A percentile compares a stretch with the other conserved stretches of the same genome.
phyloP scores from a whole-genome alignment of 2,113 vertebrate species.

The Gorsachius goisagi region DNA sequence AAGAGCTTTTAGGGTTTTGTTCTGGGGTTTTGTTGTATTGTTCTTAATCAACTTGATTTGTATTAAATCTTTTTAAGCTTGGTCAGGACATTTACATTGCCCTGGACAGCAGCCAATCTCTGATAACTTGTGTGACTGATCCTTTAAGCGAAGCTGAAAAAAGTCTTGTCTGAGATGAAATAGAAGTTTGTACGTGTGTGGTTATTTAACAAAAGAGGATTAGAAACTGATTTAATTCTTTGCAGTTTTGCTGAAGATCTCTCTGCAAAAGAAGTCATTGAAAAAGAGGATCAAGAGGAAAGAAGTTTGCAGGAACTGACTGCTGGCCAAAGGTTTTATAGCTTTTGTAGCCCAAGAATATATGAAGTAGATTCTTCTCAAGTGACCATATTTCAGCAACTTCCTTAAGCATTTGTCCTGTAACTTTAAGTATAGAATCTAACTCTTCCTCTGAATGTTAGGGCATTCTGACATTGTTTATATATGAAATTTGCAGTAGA shows the following conservation, averaged over 20 bases:
- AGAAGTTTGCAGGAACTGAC: constrained; percentile 67
- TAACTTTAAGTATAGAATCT: constrained; percentile 1
- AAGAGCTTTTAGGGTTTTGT: neutral
- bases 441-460: neutral
- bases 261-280: constrained; percentile 67
- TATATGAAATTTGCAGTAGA: neutral
- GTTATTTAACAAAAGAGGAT: constrained; percentile 55
- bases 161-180: constrained; percentile 45
- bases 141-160: constrained; percentile 22
- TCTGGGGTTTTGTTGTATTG: neutral
- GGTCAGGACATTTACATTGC: neutral
- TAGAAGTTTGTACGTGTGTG: constrained; percentile 23
- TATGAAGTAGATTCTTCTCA: constrained; percentile 39
- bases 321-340: constrained; percentile 65
- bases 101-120: neutral
- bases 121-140: neutral
- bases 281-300: constrained; percentile 68
- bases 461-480: neutral
- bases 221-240: constrained; percentile 70
- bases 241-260: constrained; percentile 69
- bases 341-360: constrained; percentile 58
- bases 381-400: constrained; percentile 37
- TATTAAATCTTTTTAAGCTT: neutral
- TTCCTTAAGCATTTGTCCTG: constrained; percentile 26
- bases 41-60: neutral